Base-by-base conservation (phyloP, 2,113 vertebrate species). In the Pterocles orientalis region DNA sequence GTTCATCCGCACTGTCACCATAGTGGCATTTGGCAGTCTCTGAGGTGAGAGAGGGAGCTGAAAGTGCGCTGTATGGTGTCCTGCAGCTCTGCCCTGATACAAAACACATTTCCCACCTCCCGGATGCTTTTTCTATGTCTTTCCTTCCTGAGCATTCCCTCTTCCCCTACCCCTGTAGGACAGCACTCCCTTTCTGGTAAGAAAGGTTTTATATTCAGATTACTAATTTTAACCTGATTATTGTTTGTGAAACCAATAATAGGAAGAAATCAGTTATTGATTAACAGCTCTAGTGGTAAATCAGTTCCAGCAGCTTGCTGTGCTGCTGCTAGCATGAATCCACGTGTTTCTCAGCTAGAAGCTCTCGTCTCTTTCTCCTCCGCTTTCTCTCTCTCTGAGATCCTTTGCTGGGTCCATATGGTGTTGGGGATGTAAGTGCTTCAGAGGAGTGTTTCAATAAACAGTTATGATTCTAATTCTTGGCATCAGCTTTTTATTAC, bases 311-410 rank as follows among this genome's bases (percentile, higher is more conserved):
- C 86, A 92, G 89, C 81, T 94, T 4, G 28, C 92, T 92, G 66
- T 34, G 83, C 83, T 92, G 92, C 91, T 94, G 89, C 91, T 94
- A 86, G 81, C 88, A 71, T 58, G 89, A 95, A 60, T 94, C 93
- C 95, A 95, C 70, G 81, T 94, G 96, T 91, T 94, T 92, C 95
- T 78, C 94, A 95, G 95, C 93, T 75, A 96, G 96, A 72, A 4
- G 24, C 43, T 94, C 95, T 91, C 1, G 4, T 78, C 90, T 81
- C 90, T 53, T 60, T 79, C 58, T 69, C 58, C 45, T 21, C 39
- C 14, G 12, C 28, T 13, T 58, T 69, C 43, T n/a, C 62, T 20
- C 53, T 68, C 75, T 48, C 88, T 75, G 80, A 82, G 53, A 88
- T 89, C 65, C 57, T 95, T 78, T 95, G 73, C 89, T 79, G 83